Base-by-base conservation (phyloP, 2,797 vertebrate genomes). In the Tarsius wallacei region DNA sequence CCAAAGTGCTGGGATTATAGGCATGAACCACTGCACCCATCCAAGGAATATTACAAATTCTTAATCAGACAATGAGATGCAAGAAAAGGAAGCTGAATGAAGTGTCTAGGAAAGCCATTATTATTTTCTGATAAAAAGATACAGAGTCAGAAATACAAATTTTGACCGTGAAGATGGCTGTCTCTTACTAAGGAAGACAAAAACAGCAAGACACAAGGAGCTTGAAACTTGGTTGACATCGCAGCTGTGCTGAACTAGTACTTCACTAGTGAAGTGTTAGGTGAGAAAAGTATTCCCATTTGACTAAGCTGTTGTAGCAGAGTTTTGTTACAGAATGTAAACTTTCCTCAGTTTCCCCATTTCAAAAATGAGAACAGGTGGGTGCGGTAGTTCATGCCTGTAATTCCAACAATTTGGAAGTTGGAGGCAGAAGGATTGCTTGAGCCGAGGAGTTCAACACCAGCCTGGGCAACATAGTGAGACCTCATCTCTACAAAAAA, bases 191-290 rank as follows among this genome's bases (percentile, higher is more conserved):
- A 84, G 61, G 73, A 36, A 53, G 61, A 28, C 2, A 47, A 81
- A 26, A 22, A 49, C 86, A 57, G 55, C 66, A 70, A 77, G 85
- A 76, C 10, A 12, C 71, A 28, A 55, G 88, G 82, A 66, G 42
- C 28, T 26, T 10, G 71, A 86, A n/a, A n/a, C 53, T 61, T 49
- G 7, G 31, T 13, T 64, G 66, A 64, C 36, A 13, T 19, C 0
- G 0, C 1, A 2, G 9, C 5, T 1, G 1, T 16, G 57, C 16
- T 12, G 2, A 11, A 0, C 28, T 22, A 33, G 31, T 55, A 14
- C 31, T 80, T 76, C 5, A 2, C 28, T 33, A 10, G 28, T 4
- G 71, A 55, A 0, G 19, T 31, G 19, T 26, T 70, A 49, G 57
- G 42, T n/a, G 51, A 95, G 82, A 63, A 42, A 61, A 55, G 2